Conservation (phyloP, 2,113 vertebrate genomes). For the Phylloscopus trochilus region DNA sequence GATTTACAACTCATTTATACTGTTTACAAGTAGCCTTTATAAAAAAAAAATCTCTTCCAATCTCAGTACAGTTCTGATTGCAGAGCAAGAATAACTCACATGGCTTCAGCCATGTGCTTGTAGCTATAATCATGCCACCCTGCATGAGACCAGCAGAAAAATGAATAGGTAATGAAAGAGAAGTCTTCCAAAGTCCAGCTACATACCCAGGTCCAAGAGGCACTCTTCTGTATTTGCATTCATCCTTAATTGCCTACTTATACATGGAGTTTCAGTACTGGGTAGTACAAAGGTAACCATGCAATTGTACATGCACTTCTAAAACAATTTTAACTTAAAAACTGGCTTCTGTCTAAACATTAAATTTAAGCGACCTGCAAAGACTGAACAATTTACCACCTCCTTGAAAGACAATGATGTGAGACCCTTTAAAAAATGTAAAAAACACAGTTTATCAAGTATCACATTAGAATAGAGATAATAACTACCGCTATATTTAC, state of each 20-base stretch:
- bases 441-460: neutral
- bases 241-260: neutral
- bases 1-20: neutral
- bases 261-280: neutral
- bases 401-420: neutral
- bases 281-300: neutral
- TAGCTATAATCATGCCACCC: neutral
- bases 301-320: neutral
- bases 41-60: neutral
- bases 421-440: neutral
- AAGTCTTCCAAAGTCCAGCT: constrained; percentile 25
- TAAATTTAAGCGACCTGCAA: neutral
- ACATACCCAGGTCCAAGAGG: neutral
- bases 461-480: neutral
- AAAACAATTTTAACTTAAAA: neutral
- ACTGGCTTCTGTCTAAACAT: neutral
- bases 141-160: neutral
- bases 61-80: neutral
- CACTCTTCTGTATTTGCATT: neutral
- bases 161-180: neutral
- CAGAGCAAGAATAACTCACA: neutral
- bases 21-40: neutral
- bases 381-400: neutral
- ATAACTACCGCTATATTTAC: neutral
- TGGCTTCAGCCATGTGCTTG: neutral